Base-by-base conservation (phyloP, 2,113 vertebrate species). In the Saccopteryx bilineata region DNA sequence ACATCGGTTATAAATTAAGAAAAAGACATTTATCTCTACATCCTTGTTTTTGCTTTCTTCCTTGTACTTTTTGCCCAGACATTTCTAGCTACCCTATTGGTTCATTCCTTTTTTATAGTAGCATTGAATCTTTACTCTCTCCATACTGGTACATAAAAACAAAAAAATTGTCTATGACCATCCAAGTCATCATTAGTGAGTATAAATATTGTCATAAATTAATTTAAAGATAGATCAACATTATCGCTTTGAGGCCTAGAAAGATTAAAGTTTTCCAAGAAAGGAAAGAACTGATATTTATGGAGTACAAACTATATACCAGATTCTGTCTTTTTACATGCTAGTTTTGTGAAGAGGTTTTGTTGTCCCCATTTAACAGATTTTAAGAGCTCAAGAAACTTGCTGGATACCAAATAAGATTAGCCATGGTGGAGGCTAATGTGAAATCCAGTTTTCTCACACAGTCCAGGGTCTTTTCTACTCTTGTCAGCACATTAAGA, bases 161-260 rank as follows among this genome's bases (percentile, higher is more conserved):
- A 26, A 75, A 26, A 93, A 76, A 63, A 66, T 52, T 46, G 11
- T 66, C n/a, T 87, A 9, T 79, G n/a, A 56, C 28, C 54, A 65
- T 78, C n/a, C 21, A 46, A 3, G 28, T 93, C 60, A 58, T 80
- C 54, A 39, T 81, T 75, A 91, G 48, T 94, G 72, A 92, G n/a
- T 69, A 68, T 87, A 50, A 81, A 87, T 90, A 63, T 39, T 65
- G 8, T 85, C 54, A 61, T 61, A 80, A 87, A 81, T 86, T 78
- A 94, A 82, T 71, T 91, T 56, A 83, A 87, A 80, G 80, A 75
- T 80, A 81, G 58, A 74, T 84, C 48, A 85, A 39, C 26, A 69
- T 23, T 81, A 33, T 85, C 21, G 85, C 1, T 76, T 86, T 94
- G 56, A 82, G 28, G n/a, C 31, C 68, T 82, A 46, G 19, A 86